phyloP scores from a whole-genome alignment of 1,140 invertebrate species.

The Tetramorium parvispinum region DNA sequence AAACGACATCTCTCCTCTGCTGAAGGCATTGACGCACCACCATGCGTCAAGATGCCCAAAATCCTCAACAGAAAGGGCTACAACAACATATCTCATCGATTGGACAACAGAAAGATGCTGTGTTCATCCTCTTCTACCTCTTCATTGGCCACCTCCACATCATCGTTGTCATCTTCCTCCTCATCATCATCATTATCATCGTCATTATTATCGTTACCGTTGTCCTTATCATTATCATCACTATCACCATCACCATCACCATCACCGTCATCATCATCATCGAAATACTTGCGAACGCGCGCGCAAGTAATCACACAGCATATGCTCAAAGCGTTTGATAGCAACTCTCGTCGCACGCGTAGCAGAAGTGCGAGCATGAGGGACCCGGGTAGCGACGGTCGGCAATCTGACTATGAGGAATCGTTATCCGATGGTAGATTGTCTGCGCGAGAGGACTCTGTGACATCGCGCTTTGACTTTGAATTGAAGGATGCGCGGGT shows the following conservation, averaged over 20 bases:
- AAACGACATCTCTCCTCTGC: slow-evolving; percentile 79
- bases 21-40: slow-evolving; percentile 55
- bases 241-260: neutral
- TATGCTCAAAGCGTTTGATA: neutral
- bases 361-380: neutral
- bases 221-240: neutral
- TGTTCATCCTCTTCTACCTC: neutral
- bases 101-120: neutral
- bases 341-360: neutral
- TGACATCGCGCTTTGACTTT: neutral
- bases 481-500: slow-evolving; percentile 79
- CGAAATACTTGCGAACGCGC: neutral
- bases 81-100: neutral
- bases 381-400: slow-evolving; percentile 33
- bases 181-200: neutral
- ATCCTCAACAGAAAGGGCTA: slow-evolving; percentile 41
- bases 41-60: slow-evolving; percentile 74
- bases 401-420: slow-evolving; percentile 29
- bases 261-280: neutral
- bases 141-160: neutral
- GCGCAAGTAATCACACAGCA: neutral
- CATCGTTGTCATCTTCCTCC: neutral
- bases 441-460: slow-evolving; percentile 3
- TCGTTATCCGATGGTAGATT: slow-evolving; percentile 18
- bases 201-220: neutral